A percentile compares a stretch with the other conserved stretches of the same genome.
Conservation (phyloP, 2,113 vertebrate species). For the Pimephales promelas region DNA sequence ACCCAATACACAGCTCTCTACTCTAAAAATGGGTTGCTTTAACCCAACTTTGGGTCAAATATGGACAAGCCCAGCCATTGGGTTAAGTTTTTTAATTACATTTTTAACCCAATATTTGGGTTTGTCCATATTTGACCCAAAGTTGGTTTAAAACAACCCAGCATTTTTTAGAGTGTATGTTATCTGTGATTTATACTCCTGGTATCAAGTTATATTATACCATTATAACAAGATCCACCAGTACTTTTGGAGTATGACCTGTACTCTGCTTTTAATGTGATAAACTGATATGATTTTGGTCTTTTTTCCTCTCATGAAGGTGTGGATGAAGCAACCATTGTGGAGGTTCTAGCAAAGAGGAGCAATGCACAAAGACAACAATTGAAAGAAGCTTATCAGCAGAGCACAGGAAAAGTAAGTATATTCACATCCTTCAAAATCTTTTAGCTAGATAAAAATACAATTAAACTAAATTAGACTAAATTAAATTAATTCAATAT, state of each 20-base stretch:
- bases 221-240: not conserved
- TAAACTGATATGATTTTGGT: not conserved
- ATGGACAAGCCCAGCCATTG: too few relatives aligned
- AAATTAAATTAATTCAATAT: not conserved
- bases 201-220: too few relatives aligned
- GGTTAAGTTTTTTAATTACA: too few relatives aligned
- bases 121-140: too few relatives aligned
- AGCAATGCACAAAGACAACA: slow-evolving; percentile 87
- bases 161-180: too few relatives aligned
- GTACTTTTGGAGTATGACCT: not conserved
- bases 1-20: not conserved
- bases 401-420: slow-evolving; percentile 79
- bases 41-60: too few relatives aligned
- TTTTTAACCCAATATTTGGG: too few relatives aligned
- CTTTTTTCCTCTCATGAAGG: slow-evolving; percentile 66
- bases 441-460: not conserved
- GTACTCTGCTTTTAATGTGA: not conserved
- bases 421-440: not conserved
- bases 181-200: not conserved
- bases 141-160: too few relatives aligned
- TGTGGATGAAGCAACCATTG: slow-evolving; percentile 87
- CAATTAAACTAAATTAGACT: too few relatives aligned
- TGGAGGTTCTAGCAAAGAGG: slow-evolving; percentile 83
- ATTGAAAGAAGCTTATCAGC: slow-evolving; percentile 86
- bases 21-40: too few relatives aligned